phyloP scores from a whole-genome alignment of 2,888 invertebrate species.

The Tachina lurida region DNA sequence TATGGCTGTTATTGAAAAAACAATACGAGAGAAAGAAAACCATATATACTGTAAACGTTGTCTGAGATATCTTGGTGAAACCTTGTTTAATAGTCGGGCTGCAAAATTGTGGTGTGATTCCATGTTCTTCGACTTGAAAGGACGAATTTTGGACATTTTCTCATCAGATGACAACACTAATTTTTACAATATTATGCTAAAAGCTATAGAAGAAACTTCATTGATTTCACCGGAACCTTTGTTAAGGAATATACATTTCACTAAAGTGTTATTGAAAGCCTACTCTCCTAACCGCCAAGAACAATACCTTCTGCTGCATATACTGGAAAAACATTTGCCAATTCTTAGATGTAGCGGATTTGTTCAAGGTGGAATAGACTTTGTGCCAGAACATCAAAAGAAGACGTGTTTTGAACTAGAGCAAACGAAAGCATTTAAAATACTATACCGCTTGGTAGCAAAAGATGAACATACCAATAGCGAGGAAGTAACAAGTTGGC shows the following conservation, averaged over 20 bases:
- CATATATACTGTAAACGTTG: slow-evolving; percentile 78
- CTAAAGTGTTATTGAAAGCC: slow-evolving; percentile 75
- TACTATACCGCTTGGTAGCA: slow-evolving; percentile 73
- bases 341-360: slow-evolving; percentile 73
- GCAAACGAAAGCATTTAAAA: slow-evolving; percentile 72
- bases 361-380: slow-evolving; percentile 42
- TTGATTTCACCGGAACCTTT: slow-evolving; percentile 61
- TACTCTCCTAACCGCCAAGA: slow-evolving; percentile 74
- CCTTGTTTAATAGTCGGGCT: slow-evolving; percentile 75
- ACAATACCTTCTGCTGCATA: slow-evolving; percentile 77
- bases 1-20: slow-evolving; percentile 49
- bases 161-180: neutral
- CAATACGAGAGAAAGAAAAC: slow-evolving; percentile 69
- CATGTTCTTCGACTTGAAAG: slow-evolving; percentile 65
- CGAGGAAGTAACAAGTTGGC: slow-evolving; percentile 14
- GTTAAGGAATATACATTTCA: slow-evolving; percentile 74
- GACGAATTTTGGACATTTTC: slow-evolving; percentile 47
- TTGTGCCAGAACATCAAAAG: neutral
- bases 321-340: slow-evolving; percentile 79
- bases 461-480: slow-evolving; percentile 36
- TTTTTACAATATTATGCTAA: slow-evolving; percentile 35
- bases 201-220: slow-evolving; percentile 71
- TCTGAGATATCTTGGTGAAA: slow-evolving; percentile 76
- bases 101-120: slow-evolving; percentile 79
- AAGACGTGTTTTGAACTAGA: slow-evolving; percentile 49